Base-by-base conservation (phyloP, 2,888 invertebrate species). In the Eupithecia insigniata region DNA sequence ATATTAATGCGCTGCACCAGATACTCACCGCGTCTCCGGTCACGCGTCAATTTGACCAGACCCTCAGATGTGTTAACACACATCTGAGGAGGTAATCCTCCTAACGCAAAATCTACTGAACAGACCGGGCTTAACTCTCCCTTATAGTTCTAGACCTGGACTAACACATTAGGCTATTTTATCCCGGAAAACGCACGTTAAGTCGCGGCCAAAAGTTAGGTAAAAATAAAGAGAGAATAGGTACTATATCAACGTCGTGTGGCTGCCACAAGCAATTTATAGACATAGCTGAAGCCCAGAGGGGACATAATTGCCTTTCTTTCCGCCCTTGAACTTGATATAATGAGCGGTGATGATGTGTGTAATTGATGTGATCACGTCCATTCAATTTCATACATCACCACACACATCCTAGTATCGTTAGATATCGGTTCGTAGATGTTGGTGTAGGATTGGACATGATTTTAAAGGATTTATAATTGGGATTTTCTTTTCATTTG, bases 181-280 rank as follows among this genome's bases (percentile, higher is more conserved):
- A 16, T 18, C 60, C 60, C 60, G 0, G 8, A 32, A 61, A 34
- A 61, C 4, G 28, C 16, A 14, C 55, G 60, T 28, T 2, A 32
- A n/a, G 1, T 2, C 2, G 18, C 10, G 10, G 5, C 2, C 30
- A 32, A 34, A 62, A n/a, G 61, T 16, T 32, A 2, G 12, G 12
- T 34, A 1, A 8, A 61, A 61, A 34, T 62, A 62, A 62, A 34
- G 22, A 34, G n/a, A 62, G 61, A 28, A 62, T n/a, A n/a, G n/a
- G n/a, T n/a, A 12, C 18, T 32, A 32, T 32, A 62, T 30, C 61
- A n/a, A 30, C 61, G 32, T 65, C 22, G 6, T n/a, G 51, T 64
- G 28, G 80, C 81, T 81, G 80, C 81, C 81, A 82, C 84, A 85
- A 84, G 87, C 87, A 87, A 89, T 89, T 90, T 89, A 89, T 87